Conservation (phyloP, 2,113 vertebrate genomes). For the Ariopsis seemanni region DNA sequence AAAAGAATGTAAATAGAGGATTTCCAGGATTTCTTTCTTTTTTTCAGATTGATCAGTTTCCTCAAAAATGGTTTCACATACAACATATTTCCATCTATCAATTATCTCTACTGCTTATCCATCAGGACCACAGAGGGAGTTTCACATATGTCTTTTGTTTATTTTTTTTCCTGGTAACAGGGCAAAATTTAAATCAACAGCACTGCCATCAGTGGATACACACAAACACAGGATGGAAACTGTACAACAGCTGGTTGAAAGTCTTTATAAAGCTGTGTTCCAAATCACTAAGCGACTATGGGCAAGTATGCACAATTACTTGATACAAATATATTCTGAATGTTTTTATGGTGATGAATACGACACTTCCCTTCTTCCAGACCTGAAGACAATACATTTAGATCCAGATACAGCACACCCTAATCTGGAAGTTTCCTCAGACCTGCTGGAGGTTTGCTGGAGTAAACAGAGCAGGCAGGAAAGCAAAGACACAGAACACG, state of each 20-base stretch:
- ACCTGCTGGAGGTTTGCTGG: slow-evolving; percentile 69
- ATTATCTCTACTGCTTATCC: no score
- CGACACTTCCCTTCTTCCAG: slow-evolving; percentile 56
- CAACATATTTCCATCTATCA: no score
- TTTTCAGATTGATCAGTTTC: not conserved
- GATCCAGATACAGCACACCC: slow-evolving; percentile 68
- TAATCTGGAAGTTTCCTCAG: slow-evolving; percentile 66
- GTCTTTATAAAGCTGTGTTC: slow-evolving; percentile 65
- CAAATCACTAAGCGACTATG: slow-evolving; percentile 70
- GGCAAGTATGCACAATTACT: slow-evolving; percentile 64
- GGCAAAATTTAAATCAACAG: slow-evolving; percentile 38
- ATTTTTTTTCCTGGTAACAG: not conserved
- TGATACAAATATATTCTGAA: slow-evolving; percentile 19
- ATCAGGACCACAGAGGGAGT: no score
- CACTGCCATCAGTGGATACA: slow-evolving; percentile 54
- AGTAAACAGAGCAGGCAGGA: slow-evolving; percentile 54
- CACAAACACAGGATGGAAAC: slow-evolving; percentile 67
- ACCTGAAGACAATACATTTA: slow-evolving; percentile 63
- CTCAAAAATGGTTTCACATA: not conserved
- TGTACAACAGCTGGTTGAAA: slow-evolving; percentile 66
- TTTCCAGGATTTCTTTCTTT: not conserved
- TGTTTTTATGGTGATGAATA: not conserved
- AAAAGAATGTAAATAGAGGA: not conserved
- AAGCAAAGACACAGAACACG: slow-evolving; percentile 28
- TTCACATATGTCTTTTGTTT: no score